These are phyloP conservation scores for Oreochromis grahami DNA, from an alignment of 2,797 vertebrate genomes.

Conservation along the genomic window DNA sequence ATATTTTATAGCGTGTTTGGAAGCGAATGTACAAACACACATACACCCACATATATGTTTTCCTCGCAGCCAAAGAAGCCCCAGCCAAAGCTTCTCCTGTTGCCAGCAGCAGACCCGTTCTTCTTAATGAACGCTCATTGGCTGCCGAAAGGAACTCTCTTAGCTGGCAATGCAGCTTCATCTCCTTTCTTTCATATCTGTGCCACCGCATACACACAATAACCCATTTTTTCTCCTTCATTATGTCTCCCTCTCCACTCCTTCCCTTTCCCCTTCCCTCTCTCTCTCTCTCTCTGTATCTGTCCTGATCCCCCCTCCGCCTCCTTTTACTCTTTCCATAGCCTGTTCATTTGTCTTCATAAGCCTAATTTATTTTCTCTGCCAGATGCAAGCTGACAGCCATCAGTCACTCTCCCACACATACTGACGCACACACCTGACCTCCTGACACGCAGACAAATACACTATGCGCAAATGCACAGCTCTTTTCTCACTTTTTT, in stretches of 20 bases:
- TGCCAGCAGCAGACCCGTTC: constrained; percentile 84
- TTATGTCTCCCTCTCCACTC: constrained; percentile 28
- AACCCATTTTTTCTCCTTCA: constrained; percentile 44
- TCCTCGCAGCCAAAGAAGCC: constrained; percentile 33
- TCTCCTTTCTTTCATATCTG: constrained; percentile 44
- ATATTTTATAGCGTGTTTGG: constrained; percentile 17
- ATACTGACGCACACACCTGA: constrained; percentile 45
- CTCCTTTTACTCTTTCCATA: constrained; percentile 69
- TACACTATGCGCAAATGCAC: constrained; percentile 25
- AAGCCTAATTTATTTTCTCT: constrained; percentile 98
- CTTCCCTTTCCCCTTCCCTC: neutral
- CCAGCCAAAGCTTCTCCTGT: constrained; percentile 74
- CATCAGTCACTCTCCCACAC: constrained; percentile 85
- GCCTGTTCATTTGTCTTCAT: constrained; percentile 97
- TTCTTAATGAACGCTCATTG: constrained; percentile 57
- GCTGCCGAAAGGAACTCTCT: constrained; percentile 47
- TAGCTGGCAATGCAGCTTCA: constrained; percentile 37
- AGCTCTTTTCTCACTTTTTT: constrained; percentile 28
- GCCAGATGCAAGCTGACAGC: constrained; percentile 99
- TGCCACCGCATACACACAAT: constrained; percentile 28
- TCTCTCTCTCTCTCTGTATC: neutral
- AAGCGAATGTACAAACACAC: constrained; percentile 8
- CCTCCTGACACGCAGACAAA: constrained; percentile 44
- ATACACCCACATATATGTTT: constrained; percentile 54
- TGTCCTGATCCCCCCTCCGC: constrained; percentile 26